Evolutionary conservation across 1,140 invertebrate species (phyloP), one percentile per base, ranked within the genome.

Genomic region (Globodera ellingtonae): DNA sequence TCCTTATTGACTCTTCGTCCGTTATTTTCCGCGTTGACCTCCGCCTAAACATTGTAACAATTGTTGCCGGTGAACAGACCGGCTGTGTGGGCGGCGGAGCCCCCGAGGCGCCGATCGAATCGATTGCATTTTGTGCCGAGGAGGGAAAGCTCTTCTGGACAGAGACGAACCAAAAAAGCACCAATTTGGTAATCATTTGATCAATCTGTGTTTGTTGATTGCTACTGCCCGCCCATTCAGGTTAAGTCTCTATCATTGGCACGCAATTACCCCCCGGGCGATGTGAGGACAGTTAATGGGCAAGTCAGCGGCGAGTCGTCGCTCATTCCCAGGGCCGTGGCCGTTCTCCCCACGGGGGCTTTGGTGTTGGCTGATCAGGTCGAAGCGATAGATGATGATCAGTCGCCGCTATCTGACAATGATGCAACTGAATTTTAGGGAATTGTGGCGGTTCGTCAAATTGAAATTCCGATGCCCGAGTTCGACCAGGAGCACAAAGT

Each of bases 311-410:
- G 77, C 24, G 21, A 21, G 35, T 21, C 50, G 9, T 15, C 67
- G 50, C 72, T 56, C 8, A 78, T 70, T 15, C 66, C 66, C 6
- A 46, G 44, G 0, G 18, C 76, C 5, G 8, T 78, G 76, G 76
- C 76, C 66, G 66, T 78, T 66, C 35, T 70, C 4, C 72, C 76
- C 6, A 70, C 59, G 44, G 76, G 76, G 9, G 7, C 35, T 52
- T 52, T 78, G 50, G 50, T 44, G 24, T n/a, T 78, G n/a, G 72
- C 76, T 44, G 76, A 78, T 52, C 59, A 70, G 66, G 76, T 78
- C 67, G n/a, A 5, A 67, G 6, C 9, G 10, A 52, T 52, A 52
- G 6, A 4, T n/a, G 10, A 52, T 52, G 50, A 52, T 52, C 50
- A 52, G 7, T 52, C 50, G 50, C 10, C 50, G 10, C 7, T 52